A percentile compares a stretch with the other conserved stretches of the same genome.
phyloP scores from a whole-genome alignment of 2,113 vertebrate species.

The Microcebus murinus region DNA sequence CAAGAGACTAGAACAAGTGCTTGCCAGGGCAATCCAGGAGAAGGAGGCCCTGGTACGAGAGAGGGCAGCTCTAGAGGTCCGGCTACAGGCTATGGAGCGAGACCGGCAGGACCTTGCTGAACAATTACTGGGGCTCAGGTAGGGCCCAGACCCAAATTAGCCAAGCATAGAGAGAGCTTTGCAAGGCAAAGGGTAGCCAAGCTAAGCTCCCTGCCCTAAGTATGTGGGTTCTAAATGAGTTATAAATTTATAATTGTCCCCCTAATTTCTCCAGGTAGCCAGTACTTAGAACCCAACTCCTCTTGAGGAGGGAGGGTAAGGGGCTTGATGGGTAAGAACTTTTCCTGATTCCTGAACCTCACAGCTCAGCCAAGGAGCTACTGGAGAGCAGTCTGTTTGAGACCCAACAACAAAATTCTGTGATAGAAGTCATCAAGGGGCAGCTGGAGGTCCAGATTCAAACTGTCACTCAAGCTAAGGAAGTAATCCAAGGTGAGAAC shows the following conservation, averaged over 20 bases:
- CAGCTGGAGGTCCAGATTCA: conserved; percentile 88
- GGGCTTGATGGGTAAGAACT: neutral
- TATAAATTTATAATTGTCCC: neutral
- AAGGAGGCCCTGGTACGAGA: conserved; percentile 85
- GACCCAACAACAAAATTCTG: conserved; percentile 85
- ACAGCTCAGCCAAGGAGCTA: conserved; percentile 84
- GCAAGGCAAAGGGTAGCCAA: neutral
- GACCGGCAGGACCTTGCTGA: conserved; percentile 82
- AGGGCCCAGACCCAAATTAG: neutral
- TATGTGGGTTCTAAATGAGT: neutral
- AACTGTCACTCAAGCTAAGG: conserved; percentile 87
- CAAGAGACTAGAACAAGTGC: conserved; percentile 63
- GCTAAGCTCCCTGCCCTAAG: neutral
- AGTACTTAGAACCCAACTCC: neutral
- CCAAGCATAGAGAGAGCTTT: neutral
- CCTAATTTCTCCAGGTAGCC: neutral
- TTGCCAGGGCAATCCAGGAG: conserved; percentile 76
- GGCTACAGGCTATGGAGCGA: conserved; percentile 76
- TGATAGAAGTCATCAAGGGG: conserved; percentile 83
- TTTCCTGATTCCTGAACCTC: conserved; percentile 47
- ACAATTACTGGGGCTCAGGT: conserved; percentile 89
- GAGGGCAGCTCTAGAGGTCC: conserved; percentile 83
- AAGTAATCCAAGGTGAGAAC: conserved; percentile 88
- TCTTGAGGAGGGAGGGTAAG: conserved; percentile 34
- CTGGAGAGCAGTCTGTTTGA: conserved; percentile 88